Conservation (phyloP, 2,888 invertebrate genomes). For the Pimpla rufipes region DNA sequence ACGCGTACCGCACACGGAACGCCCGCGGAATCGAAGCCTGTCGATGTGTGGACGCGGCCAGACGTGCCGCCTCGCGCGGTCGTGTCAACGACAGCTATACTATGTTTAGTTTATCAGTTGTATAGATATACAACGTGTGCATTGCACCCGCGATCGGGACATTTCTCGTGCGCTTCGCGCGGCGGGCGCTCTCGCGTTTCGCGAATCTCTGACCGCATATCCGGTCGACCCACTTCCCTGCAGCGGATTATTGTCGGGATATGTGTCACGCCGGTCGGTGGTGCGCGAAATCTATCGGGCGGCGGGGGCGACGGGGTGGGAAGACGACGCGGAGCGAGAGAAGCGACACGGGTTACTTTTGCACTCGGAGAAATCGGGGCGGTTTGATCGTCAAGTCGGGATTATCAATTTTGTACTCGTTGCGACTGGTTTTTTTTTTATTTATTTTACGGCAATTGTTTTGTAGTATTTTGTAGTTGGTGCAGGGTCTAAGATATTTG, state of each 20-base stretch:
- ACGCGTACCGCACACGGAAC: too few relatives aligned
- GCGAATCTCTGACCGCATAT: slow-evolving; percentile 61
- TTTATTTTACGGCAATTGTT: too few relatives aligned
- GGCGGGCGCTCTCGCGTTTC: slow-evolving; percentile 36
- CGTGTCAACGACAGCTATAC: slow-evolving; percentile 53
- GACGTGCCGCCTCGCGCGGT: slow-evolving; percentile 14
- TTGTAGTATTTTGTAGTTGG: too few relatives aligned
- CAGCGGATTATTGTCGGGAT: slow-evolving; percentile 47
- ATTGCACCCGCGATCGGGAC: slow-evolving; percentile 2
- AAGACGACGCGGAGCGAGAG: background rate
- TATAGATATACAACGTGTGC: slow-evolving; percentile 17
- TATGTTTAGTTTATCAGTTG: slow-evolving; percentile 45
- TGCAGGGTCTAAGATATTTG: too few relatives aligned
- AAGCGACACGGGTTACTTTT: background rate
- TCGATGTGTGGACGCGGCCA: slow-evolving; percentile 51
- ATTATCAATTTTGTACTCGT: too few relatives aligned
- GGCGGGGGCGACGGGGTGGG: background rate
- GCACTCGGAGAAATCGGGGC: too few relatives aligned
- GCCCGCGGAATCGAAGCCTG: slow-evolving; percentile 38
- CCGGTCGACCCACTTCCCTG: slow-evolving; percentile 64
- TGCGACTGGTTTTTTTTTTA: too few relatives aligned
- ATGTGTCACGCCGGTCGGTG: background rate
- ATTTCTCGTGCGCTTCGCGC: slow-evolving; percentile 47
- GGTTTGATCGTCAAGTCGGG: too few relatives aligned
- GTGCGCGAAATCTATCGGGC: slow-evolving; percentile 17